These are phyloP conservation scores for Nowickia ferox DNA, from an alignment of 2,888 invertebrate genomes.

Conservation along the genomic window DNA sequence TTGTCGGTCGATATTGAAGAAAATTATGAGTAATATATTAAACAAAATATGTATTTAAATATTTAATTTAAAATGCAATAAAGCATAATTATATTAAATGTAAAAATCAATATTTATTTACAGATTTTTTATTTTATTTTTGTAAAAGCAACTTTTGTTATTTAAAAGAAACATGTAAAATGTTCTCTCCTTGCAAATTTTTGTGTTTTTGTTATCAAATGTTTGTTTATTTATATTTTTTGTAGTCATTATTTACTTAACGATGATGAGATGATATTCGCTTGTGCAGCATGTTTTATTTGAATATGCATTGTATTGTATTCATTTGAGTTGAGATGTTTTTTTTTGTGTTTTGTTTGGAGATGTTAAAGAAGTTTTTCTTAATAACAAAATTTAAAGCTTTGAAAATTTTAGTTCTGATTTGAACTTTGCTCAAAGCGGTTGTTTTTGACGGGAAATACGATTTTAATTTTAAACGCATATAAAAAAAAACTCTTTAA, in stretches of 20 bases:
- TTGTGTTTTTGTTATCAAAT: conserved; percentile 34
- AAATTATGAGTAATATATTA: no score
- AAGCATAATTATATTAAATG: no score
- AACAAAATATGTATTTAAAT: no score
- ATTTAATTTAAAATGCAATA: no score
- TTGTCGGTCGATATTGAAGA: not conserved
- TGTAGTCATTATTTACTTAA: conserved; percentile 41
- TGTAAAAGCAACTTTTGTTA: not conserved
- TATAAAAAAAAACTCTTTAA: not conserved
- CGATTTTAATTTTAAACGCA: conserved; percentile 7
- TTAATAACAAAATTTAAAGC: conserved; percentile 67
- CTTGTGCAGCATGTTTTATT: conserved; percentile 39
- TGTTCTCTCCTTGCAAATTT: conserved; percentile 6
- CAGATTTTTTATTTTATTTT: not conserved
- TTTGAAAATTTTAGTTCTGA: conserved; percentile 71
- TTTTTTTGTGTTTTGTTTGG: conserved; percentile 28
- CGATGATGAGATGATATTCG: conserved; percentile 37
- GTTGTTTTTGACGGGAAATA: conserved; percentile 65
- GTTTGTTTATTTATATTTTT: conserved; percentile 45
- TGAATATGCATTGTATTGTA: conserved; percentile 39
- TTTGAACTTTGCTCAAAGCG: conserved; percentile 71
- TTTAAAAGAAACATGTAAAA: no score
- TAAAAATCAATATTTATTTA: not conserved
- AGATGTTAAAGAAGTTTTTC: conserved; percentile 68
- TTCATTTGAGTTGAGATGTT: conserved; percentile 38